Evolutionary conservation across 2,888 invertebrate genomes (phyloP).

Genomic region (Lordiphosa fenestrarum): DNA sequence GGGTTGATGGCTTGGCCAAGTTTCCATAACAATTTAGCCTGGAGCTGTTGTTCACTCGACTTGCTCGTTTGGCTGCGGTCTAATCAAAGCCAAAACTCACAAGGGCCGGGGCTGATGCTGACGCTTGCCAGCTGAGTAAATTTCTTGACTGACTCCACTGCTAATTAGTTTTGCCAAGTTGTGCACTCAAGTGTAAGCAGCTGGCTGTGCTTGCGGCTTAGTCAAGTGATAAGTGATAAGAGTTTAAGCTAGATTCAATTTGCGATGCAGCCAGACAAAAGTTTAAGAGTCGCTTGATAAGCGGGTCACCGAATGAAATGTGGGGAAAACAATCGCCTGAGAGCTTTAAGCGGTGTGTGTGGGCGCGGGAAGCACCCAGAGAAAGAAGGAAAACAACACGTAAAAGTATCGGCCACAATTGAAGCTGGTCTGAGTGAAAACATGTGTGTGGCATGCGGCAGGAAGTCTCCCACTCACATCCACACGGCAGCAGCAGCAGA

Average conservation of each 20-base stretch:
- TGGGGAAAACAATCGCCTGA: not conserved
- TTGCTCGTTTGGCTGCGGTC: constrained; percentile 14
- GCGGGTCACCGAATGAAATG: constrained; percentile 17
- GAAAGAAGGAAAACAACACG: constrained; percentile 15
- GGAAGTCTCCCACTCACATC: constrained; percentile 26
- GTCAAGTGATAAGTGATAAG: constrained; percentile 44
- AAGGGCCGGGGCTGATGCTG: not conserved
- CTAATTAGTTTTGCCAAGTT: constrained; percentile 57
- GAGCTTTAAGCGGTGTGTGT: constrained; percentile 3
- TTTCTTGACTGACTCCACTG: constrained; percentile 45
- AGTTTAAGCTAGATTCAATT: constrained; percentile 41
- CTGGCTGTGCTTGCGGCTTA: constrained; percentile 24
- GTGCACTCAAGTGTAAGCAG: constrained; percentile 29
- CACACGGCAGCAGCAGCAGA: constrained; percentile 12
- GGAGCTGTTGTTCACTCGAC: constrained; percentile 10
- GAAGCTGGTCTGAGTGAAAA: constrained; percentile 47
- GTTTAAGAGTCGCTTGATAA: constrained; percentile 15
- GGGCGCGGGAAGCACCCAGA: not conserved
- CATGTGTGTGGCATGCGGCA: constrained; percentile 40
- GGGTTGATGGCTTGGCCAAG: constrained; percentile 1
- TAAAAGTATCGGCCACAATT: constrained; percentile 41
- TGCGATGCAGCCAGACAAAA: constrained; percentile 36
- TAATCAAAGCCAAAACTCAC: constrained; percentile 20
- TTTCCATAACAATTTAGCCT: constrained; percentile 5
- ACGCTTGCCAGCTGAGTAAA: constrained; percentile 11